Percentiles rank a stretch among this genome's conserved stretches.
Evolutionary conservation across 2,888 invertebrate species (phyloP).

Genomic region (Myathropa florea): DNA sequence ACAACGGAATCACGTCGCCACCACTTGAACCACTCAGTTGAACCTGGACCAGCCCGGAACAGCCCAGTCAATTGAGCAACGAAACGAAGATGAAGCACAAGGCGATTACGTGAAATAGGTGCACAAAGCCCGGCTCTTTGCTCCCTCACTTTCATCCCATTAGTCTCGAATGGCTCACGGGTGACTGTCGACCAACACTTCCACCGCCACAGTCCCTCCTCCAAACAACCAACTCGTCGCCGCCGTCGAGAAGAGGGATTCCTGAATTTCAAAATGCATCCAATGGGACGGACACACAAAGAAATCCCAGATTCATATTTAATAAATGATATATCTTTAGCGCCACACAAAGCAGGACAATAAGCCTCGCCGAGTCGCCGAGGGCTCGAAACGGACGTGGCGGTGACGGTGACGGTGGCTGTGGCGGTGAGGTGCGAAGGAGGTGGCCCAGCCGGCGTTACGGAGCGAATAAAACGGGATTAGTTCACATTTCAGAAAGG

Average conservation of each 20-base stretch:
- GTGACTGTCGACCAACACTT: constrained; percentile 56
- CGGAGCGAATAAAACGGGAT: constrained; percentile 48
- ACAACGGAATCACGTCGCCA: constrained; percentile 66
- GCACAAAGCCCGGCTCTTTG: constrained; percentile 62
- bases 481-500: constrained; percentile 63
- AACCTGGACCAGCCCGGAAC: constrained; percentile 1
- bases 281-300: constrained; percentile 57
- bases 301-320: constrained; percentile 69
- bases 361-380: constrained; percentile 19
- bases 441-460: not conserved
- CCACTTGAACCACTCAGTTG: constrained; percentile 53
- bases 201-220: not conserved
- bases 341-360: constrained; percentile 67
- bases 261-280: constrained; percentile 67
- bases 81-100: constrained; percentile 21
- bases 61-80: constrained; percentile 1
- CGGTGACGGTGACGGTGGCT: not conserved
- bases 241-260: constrained; percentile 36
- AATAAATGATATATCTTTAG: constrained; percentile 70
- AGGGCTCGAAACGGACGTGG: not conserved
- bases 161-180: constrained; percentile 51
- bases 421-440: not conserved
- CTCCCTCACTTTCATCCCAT: constrained; percentile 63
- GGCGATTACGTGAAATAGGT: constrained; percentile 52
- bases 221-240: not conserved